A percentile compares a stretch with the other conserved stretches of the same genome.
Evolutionary conservation across 2,113 vertebrate species (phyloP).

Genomic region (Oxygymnocypris stewartii): DNA sequence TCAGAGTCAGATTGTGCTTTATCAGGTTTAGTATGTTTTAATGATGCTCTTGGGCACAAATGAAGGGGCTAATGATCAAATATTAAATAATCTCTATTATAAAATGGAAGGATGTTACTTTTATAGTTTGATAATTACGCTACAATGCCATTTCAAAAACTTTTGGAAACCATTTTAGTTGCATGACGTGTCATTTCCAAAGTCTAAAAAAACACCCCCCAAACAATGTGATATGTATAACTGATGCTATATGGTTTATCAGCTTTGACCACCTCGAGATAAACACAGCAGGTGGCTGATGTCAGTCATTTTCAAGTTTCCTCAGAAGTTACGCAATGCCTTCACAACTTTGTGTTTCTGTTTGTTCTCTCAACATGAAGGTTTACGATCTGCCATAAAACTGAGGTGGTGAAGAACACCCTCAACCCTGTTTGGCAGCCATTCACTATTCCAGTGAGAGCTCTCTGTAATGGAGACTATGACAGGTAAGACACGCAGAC

Average conservation of each 20-base stretch:
- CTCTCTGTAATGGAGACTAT: slow-evolving; percentile 58
- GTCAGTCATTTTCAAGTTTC: not conserved
- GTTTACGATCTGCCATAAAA: slow-evolving; percentile 74
- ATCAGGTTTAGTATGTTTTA: not conserved
- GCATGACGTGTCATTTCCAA: not conserved
- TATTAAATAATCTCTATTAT: slow-evolving; percentile 10
- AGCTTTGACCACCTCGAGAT: not conserved
- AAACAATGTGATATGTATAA: too few relatives aligned
- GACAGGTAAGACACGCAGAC: slow-evolving; percentile 48
- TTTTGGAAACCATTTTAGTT: not conserved
- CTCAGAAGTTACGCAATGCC: not conserved
- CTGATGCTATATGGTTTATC: slow-evolving; percentile 31
- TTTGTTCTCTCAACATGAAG: slow-evolving; percentile 40
- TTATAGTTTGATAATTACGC: not conserved
- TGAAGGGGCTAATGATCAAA: slow-evolving; percentile 10
- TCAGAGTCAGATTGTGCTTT: not conserved
- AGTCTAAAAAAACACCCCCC: not conserved
- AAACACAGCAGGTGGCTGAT: slow-evolving; percentile 9
- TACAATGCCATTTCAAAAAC: not conserved
- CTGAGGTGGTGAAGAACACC: slow-evolving; percentile 66
- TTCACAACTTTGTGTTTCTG: not conserved
- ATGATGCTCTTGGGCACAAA: not conserved
- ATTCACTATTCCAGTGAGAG: slow-evolving; percentile 56
- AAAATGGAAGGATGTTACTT: not conserved
- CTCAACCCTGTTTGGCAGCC: slow-evolving; percentile 59